These are phyloP conservation scores for Varanus komodoensis DNA, from an alignment of 2,113 vertebrate genomes.

Conservation along the genomic window DNA sequence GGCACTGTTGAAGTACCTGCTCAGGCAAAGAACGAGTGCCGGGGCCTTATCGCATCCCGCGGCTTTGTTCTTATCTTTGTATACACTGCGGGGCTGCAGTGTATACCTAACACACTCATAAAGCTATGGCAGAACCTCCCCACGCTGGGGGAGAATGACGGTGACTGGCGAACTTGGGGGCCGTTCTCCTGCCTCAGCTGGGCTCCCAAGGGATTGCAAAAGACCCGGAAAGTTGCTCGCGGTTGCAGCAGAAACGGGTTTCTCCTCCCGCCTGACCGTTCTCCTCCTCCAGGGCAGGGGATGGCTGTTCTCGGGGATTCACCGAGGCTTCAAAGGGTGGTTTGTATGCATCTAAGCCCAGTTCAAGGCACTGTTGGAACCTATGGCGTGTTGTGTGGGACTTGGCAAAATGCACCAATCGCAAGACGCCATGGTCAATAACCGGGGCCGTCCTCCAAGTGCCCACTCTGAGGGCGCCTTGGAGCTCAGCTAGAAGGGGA, in stretches of 20 bases:
- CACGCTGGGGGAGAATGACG: background rate
- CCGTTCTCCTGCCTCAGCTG: too few species aligned
- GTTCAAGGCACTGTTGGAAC: too few species aligned
- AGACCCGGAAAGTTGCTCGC: background rate
- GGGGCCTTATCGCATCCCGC: background rate
- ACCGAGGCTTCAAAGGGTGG: too few species aligned
- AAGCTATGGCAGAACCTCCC: background rate
- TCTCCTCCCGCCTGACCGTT: background rate
- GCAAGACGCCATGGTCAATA: too few species aligned
- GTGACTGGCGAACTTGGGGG: background rate
- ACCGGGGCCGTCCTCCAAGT: too few species aligned
- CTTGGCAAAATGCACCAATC: too few species aligned
- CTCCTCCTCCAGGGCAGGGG: too few species aligned
- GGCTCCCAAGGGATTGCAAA: background rate
- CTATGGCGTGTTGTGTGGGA: too few species aligned
- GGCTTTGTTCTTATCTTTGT: background rate
- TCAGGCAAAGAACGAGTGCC: background rate
- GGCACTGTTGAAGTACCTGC: slow-evolving; percentile 8
- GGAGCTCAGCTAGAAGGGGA: too few species aligned
- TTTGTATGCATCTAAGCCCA: too few species aligned
- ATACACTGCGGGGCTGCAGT: background rate
- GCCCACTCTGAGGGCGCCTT: too few species aligned
- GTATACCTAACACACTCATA: background rate
- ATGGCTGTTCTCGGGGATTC: too few species aligned
- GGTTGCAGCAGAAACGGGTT: background rate